Percentiles rank a stretch among this genome's conserved stretches.
These are phyloP conservation scores for Volucella inanis DNA, from an alignment of 2,888 invertebrate species.

Conservation along the genomic window DNA sequence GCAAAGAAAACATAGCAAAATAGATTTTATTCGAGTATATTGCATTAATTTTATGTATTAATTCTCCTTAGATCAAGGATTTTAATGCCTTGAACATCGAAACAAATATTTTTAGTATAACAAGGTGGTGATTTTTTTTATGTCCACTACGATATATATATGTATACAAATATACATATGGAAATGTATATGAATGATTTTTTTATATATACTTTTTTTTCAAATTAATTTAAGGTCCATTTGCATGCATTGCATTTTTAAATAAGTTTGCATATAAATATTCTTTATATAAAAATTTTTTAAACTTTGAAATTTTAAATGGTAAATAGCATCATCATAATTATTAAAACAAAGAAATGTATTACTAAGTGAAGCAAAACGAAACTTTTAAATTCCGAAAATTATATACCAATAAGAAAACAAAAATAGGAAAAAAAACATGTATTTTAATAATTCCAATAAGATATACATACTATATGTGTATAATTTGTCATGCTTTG, in stretches of 20 bases:
- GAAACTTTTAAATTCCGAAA: constrained; percentile 32
- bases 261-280: constrained; percentile 53
- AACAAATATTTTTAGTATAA: too few species aligned
- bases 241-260: constrained; percentile 50
- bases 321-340: constrained; percentile 34
- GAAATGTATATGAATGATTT: not conserved
- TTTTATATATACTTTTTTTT: constrained; percentile 35
- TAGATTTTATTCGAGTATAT: too few species aligned
- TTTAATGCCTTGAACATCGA: too few species aligned
- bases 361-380: constrained; percentile 58
- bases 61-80: too few species aligned
- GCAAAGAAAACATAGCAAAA: too few species aligned
- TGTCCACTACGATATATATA: too few species aligned
- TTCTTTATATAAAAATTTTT: constrained; percentile 56
- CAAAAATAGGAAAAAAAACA: constrained; percentile 24
- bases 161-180: too few species aligned
- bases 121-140: too few species aligned
- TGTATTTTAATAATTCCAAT: constrained; percentile 73
- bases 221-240: constrained; percentile 39
- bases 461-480: constrained; percentile 62
- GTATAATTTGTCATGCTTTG: constrained; percentile 73
- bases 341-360: constrained; percentile 45
- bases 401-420: constrained; percentile 41
- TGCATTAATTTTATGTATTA: too few species aligned
- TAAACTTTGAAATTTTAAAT: constrained; percentile 42